Evolutionary conservation across 2,888 invertebrate genomes (phyloP), one percentile per base, ranked within the genome.

Genomic region (Nomada flava): DNA sequence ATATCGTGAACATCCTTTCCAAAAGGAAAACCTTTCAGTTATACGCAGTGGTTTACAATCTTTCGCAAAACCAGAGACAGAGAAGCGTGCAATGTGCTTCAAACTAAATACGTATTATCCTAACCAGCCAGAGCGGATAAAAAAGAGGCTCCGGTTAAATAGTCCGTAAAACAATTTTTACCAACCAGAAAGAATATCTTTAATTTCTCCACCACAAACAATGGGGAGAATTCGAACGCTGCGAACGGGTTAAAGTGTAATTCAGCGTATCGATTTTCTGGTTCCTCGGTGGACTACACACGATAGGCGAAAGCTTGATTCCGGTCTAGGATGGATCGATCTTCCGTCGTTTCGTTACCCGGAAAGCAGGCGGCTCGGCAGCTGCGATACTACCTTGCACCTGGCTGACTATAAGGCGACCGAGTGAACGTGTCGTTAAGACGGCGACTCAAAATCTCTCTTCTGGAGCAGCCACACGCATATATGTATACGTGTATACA

Each of bases 371-470:
- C 86, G 77, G 70, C 23, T 63, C 70, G 83, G 69, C 87, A 87
- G 86, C 86, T 87, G 83, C 79, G 26, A 50, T 75, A 59, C 70
- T 73, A 10, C 47, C 76, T 79, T 77, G 88, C 87, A 87, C 87
- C 87, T 87, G 87, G 87, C 76, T 70, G 64, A 69, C 65, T 78
- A 76, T 71, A 81, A 26, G 59, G 63, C 62, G 26, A 42, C 42
- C 69, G 63, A 57, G n/a, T 18, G 52, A 64, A 60, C 57, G 72
- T 67, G 74, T 79, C 80, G 78, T 68, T 74, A 70, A 71, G 44
- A 79, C 57, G 68, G 29, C 26, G 36, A 80, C 64, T 72, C 68
- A 85, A 76, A 85, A 77, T 85, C 69, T 71, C 74, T 76, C 65
- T 76, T 75, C 71, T 64, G 67, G 62, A 64, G 70, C 76, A 80